A percentile compares a stretch with the other conserved stretches of the same genome.
These are phyloP conservation scores for Anhinga rufa DNA, from an alignment of 2,113 vertebrate genomes.

Conservation along the genomic window DNA sequence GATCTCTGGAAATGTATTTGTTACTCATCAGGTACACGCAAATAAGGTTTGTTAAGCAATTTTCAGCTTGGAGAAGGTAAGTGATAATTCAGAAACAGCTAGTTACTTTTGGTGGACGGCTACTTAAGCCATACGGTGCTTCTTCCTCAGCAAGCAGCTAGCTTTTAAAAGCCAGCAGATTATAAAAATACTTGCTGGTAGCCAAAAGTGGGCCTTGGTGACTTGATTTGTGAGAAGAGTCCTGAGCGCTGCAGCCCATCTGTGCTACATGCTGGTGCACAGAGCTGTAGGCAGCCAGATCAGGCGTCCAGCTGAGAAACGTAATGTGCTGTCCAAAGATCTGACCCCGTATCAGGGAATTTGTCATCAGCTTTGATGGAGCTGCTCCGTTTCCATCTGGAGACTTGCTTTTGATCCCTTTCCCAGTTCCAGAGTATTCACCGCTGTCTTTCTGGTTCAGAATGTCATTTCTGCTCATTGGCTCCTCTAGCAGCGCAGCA, in stretches of 20 bases:
- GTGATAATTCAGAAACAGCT: background rate
- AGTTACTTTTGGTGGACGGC: background rate
- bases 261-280: background rate
- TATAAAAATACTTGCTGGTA: background rate
- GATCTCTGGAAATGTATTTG: constrained; percentile 18
- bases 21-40: constrained; percentile 16
- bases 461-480: background rate
- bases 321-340: background rate
- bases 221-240: background rate
- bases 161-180: background rate
- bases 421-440: background rate
- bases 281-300: background rate
- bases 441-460: background rate
- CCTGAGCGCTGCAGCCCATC: background rate
- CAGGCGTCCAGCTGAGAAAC: background rate
- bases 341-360: background rate
- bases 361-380: background rate
- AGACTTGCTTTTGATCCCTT: background rate
- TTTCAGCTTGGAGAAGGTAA: background rate
- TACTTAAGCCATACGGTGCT: background rate
- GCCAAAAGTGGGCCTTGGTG: background rate
- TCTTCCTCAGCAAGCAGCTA: background rate
- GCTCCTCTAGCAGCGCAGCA: background rate
- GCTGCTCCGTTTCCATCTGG: background rate
- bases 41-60: constrained; percentile 9